Evolutionary conservation across 2,113 vertebrate genomes (phyloP).

Genomic region (Chrysemys picta): DNA sequence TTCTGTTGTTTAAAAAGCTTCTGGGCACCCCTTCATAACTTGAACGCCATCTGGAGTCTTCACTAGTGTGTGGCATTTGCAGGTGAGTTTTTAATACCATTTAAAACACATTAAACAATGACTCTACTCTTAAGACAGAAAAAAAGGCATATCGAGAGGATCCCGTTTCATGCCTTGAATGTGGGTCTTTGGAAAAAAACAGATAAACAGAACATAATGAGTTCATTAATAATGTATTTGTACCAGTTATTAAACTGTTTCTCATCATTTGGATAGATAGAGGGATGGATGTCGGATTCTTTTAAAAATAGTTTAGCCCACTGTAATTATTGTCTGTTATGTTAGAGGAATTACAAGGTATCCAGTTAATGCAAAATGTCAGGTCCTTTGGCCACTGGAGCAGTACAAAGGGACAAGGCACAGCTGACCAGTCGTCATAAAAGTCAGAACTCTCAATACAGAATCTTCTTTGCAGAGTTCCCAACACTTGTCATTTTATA

Average conservation of each 20-base stretch:
- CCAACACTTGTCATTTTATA: not conserved
- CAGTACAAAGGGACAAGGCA: not conserved
- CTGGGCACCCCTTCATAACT: not conserved
- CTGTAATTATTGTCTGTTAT: not conserved
- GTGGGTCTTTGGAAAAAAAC: not conserved
- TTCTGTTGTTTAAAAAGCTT: not conserved
- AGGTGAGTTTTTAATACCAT: not conserved
- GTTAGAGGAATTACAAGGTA: not conserved
- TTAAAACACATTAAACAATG: not conserved
- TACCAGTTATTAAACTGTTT: not conserved
- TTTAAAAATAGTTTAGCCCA: not conserved
- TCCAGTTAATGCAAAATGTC: not conserved
- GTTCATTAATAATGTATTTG: rapidly evolving
- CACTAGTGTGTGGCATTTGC: not conserved
- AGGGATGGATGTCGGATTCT: not conserved
- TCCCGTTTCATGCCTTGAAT: not conserved
- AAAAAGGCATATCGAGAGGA: not conserved
- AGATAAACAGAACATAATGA: not conserved
- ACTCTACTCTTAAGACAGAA: not conserved
- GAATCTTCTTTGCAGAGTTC: not conserved
- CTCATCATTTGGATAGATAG: not conserved
- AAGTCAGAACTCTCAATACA: not conserved
- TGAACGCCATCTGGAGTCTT: not conserved
- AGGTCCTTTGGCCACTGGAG: not conserved
- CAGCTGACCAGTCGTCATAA: not conserved